phyloP scores from a whole-genome alignment of 2,113 vertebrate genomes.

The Hemichromis elongatus region DNA sequence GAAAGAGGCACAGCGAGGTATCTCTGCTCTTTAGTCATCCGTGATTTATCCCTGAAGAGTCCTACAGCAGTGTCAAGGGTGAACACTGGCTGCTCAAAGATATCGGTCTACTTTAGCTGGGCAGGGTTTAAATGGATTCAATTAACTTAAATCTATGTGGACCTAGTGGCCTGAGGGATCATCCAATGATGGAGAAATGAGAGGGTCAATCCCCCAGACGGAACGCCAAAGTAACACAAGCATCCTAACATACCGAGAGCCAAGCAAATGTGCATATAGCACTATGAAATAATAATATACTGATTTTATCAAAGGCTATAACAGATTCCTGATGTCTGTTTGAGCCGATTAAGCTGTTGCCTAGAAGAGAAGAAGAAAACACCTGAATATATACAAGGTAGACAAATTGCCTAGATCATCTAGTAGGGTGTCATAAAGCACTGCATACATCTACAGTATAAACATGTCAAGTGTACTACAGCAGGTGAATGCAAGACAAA shows the following conservation, averaged over 20 bases:
- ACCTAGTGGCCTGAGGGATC: not conserved
- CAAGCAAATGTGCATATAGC: not conserved
- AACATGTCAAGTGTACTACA: not conserved
- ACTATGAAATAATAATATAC: not conserved
- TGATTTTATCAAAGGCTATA: not conserved
- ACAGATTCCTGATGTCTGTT: not conserved
- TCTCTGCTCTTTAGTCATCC: not conserved
- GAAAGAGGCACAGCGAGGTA: not conserved
- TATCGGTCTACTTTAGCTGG: not conserved
- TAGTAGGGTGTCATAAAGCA: not conserved
- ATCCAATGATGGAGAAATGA: not conserved
- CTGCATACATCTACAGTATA: not conserved
- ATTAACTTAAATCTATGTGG: not conserved
- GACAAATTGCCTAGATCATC: not conserved
- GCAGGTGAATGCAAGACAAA: not conserved
- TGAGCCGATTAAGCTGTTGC: not conserved
- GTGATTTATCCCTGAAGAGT: not conserved
- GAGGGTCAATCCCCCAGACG: not conserved
- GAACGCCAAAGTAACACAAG: not conserved
- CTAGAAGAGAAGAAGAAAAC: not conserved
- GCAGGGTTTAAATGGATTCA: slow-evolving; percentile 25
- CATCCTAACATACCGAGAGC: not conserved
- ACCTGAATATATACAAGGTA: not conserved
- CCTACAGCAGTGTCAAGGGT: not conserved
- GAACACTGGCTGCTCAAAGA: not conserved